Conservation (phyloP, 1,140 invertebrate species). For the Monochamus saltuarius region DNA sequence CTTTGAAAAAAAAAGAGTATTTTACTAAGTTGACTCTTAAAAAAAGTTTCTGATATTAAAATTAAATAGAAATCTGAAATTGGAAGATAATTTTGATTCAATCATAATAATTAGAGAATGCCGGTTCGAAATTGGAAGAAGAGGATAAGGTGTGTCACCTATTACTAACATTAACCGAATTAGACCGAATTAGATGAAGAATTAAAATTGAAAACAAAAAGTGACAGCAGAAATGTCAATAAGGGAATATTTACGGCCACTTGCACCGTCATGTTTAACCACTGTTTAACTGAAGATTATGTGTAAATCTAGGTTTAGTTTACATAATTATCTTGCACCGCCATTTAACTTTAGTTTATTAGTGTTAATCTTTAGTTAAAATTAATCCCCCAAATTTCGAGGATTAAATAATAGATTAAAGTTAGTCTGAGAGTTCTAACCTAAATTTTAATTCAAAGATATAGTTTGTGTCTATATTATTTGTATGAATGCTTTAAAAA, state of each 20-base stretch:
- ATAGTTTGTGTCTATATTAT: too few species aligned
- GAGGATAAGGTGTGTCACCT: slow-evolving; percentile 40
- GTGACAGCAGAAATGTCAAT: background rate
- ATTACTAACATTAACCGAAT: slow-evolving; percentile 45
- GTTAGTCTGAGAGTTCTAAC: too few species aligned
- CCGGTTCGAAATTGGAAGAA: slow-evolving; percentile 50
- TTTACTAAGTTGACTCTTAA: slow-evolving; percentile 22
- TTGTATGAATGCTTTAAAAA: too few species aligned
- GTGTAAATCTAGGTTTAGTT: too few species aligned
- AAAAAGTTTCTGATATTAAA: slow-evolving; percentile 29
- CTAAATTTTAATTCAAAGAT: too few species aligned
- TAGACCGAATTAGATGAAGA: slow-evolving; percentile 49
- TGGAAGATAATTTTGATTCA: slow-evolving; percentile 30
- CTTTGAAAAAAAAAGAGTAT: slow-evolving; percentile 26
- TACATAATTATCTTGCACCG: too few species aligned
- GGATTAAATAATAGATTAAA: too few species aligned
- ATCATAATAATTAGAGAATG: slow-evolving; percentile 28
- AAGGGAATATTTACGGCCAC: slow-evolving; percentile 12
- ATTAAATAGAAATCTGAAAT: slow-evolving; percentile 15
- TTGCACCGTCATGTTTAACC: too few species aligned
- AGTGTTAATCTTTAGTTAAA: too few species aligned
- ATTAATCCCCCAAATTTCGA: too few species aligned
- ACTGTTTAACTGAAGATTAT: too few species aligned
- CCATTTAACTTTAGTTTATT: too few species aligned
- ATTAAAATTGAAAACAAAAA: slow-evolving; percentile 7